phyloP scores from a whole-genome alignment of 2,113 vertebrate genomes.

The Spilogale gracilis region DNA sequence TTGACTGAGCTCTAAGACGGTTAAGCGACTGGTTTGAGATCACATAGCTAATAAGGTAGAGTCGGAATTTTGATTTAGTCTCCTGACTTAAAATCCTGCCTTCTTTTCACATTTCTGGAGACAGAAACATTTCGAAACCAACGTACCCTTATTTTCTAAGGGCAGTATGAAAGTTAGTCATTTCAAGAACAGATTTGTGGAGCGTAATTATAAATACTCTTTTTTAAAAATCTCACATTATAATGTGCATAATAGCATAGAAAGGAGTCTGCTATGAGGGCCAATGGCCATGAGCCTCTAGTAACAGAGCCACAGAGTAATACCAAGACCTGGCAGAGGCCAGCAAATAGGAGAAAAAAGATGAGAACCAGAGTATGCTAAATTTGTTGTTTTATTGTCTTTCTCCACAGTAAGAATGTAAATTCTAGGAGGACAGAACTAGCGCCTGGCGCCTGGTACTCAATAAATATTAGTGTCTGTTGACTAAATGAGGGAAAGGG shows the following conservation, averaged over 20 bases:
- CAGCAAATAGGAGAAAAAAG: not conserved
- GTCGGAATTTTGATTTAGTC: not conserved
- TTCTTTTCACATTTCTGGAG: not conserved
- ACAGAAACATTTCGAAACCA: constrained; percentile 40
- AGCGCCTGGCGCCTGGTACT: not conserved
- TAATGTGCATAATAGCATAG: not conserved
- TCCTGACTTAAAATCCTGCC: not conserved
- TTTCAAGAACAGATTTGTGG: not conserved
- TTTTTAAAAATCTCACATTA: not conserved
- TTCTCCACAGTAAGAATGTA: not conserved
- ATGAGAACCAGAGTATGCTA: not conserved
- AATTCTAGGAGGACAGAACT: not conserved
- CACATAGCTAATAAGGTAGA: not conserved
- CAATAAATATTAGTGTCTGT: not conserved
- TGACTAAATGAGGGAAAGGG: not conserved
- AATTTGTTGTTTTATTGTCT: not conserved
- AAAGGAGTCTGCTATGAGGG: not conserved
- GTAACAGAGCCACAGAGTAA: not conserved
- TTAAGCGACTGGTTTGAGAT: not conserved
- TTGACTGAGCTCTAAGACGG: not conserved
- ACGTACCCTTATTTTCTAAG: not conserved
- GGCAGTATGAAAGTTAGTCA: not conserved
- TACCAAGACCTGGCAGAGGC: not conserved
- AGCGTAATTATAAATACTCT: not conserved
- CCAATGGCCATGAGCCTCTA: not conserved